phyloP scores from a whole-genome alignment of 2,113 vertebrate species.

The Heptranchias perlo region DNA sequence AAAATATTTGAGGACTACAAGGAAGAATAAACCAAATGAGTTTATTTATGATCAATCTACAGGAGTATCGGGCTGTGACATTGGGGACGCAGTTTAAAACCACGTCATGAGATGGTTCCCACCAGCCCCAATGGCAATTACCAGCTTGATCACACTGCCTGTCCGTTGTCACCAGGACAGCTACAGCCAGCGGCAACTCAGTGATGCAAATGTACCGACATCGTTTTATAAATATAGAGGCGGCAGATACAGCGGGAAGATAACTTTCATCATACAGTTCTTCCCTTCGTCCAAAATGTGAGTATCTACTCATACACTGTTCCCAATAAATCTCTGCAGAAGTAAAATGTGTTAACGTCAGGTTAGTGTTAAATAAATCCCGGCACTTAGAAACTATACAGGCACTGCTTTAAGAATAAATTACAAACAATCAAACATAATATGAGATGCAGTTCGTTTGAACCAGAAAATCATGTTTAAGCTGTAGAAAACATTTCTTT shows the following conservation, averaged over 20 bases:
- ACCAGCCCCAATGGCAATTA: background rate
- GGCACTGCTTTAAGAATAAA: conserved; percentile 24
- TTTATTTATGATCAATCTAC: conserved; percentile 23
- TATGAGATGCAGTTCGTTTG: conserved; percentile 28
- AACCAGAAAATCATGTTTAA: conserved; percentile 33
- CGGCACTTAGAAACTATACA: conserved; percentile 22
- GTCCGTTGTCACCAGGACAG: background rate
- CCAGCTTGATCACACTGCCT: background rate
- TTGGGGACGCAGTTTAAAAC: background rate
- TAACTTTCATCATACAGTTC: background rate
- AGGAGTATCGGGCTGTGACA: conserved; percentile 3
- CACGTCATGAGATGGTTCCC: background rate
- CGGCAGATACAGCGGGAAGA: background rate
- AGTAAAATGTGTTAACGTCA: conserved; percentile 12
- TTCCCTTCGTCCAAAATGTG: background rate
- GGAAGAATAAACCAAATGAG: background rate
- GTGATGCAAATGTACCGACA: background rate
- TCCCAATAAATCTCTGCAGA: background rate
- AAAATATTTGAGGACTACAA: background rate
- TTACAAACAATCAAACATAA: conserved; percentile 35
- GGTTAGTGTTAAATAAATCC: conserved; percentile 19
- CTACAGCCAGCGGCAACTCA: background rate
- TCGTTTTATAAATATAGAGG: background rate
- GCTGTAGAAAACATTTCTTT: conserved; percentile 22
- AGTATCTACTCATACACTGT: background rate